Conservation (phyloP, 2,113 vertebrate species). For the Triplophysa siluroides region DNA sequence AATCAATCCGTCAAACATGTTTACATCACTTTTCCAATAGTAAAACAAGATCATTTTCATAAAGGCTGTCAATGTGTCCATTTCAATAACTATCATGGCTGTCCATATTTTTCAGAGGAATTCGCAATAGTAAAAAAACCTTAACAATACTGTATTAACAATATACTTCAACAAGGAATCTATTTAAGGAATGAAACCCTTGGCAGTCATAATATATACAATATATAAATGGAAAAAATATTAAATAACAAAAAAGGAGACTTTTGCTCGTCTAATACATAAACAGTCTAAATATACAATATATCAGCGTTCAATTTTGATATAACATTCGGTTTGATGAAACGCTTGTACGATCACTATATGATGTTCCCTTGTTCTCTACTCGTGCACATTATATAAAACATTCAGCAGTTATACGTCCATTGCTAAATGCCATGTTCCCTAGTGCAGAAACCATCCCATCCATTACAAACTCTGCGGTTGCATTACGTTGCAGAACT, state of each 20-base stretch:
- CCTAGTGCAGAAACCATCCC: conserved; percentile 21
- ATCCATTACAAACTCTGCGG: conserved; percentile 35
- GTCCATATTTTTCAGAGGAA: too few species aligned
- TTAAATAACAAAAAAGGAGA: not conserved
- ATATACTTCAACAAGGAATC: too few species aligned
- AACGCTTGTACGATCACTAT: not conserved
- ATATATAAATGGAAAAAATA: not conserved
- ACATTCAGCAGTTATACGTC: not conserved
- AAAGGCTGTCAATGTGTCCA: too few species aligned
- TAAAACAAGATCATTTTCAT: too few species aligned
- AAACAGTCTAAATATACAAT: too few species aligned
- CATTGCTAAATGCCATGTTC: conserved; percentile 6
- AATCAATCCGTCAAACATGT: too few species aligned
- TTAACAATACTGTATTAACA: too few species aligned
- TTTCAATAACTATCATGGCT: too few species aligned
- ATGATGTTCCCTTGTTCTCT: not conserved
- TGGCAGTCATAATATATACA: not conserved
- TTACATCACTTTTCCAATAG: too few species aligned
- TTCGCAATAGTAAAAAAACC: too few species aligned
- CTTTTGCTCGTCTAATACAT: not conserved
- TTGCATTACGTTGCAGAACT: conserved; percentile 54
- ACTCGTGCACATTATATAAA: not conserved
- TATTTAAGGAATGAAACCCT: not conserved
- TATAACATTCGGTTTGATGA: not conserved
- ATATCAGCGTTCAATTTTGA: not conserved